Evolutionary conservation across 2,888 invertebrate genomes (phyloP).

Genomic region (Tetragonisca angustula): DNA sequence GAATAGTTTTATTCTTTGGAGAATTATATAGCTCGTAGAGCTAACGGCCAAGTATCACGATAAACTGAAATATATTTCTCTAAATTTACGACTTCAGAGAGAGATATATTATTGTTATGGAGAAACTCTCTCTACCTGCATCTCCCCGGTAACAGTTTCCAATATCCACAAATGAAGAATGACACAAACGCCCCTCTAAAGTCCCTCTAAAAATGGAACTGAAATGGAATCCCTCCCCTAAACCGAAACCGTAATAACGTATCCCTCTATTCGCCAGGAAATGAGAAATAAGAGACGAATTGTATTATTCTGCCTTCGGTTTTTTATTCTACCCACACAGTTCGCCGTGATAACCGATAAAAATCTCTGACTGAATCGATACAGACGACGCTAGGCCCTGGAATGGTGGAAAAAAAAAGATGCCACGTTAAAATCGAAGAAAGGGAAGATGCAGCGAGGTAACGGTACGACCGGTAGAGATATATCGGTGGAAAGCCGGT

Average conservation of each 20-base stretch:
- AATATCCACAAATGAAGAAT: too few relatives aligned
- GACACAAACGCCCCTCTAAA: too few relatives aligned
- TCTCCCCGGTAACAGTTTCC: neutral
- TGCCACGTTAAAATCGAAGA: slow-evolving; percentile 16
- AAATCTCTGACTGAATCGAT: slow-evolving; percentile 33
- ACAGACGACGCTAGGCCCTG: slow-evolving; percentile 43
- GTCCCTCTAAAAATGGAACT: too few relatives aligned
- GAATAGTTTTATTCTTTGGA: too few relatives aligned
- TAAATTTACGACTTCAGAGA: neutral
- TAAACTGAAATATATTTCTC: neutral
- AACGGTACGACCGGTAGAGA: slow-evolving; percentile 35
- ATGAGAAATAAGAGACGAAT: too few relatives aligned
- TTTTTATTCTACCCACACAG: neutral
- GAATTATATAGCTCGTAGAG: too few relatives aligned
- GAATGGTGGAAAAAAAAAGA: slow-evolving; percentile 18
- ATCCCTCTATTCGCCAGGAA: too few relatives aligned
- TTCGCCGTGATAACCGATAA: neutral
- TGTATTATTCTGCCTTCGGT: too few relatives aligned
- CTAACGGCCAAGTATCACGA: neutral
- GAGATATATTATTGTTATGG: neutral
- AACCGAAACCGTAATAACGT: too few relatives aligned
- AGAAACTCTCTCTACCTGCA: neutral
- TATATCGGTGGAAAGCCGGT: slow-evolving; percentile 23
- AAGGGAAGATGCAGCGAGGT: slow-evolving; percentile 27
- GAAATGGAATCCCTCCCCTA: too few relatives aligned